Conservation (phyloP, 2,113 vertebrate genomes). For the Paralichthys olivaceus region DNA sequence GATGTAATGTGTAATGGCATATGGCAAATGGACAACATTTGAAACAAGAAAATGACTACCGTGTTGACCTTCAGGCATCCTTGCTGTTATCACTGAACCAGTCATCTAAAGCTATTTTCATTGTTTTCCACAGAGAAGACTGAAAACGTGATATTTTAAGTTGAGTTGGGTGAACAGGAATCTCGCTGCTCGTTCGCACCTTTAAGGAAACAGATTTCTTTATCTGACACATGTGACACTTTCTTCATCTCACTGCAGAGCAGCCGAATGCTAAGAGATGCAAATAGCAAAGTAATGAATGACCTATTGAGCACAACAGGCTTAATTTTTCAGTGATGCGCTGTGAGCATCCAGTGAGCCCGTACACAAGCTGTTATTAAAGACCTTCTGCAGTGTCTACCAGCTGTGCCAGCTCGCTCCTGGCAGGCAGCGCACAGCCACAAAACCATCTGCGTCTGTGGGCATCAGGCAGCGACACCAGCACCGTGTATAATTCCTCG, state of each 20-base stretch:
- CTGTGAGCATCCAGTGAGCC: slow-evolving; percentile 37
- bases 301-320: slow-evolving; percentile 44
- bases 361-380: slow-evolving; percentile 67
- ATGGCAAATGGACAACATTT: slow-evolving; percentile 44
- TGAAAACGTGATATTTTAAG: too few species aligned
- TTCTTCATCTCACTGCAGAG: not conserved
- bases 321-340: slow-evolving; percentile 37
- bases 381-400: slow-evolving; percentile 55
- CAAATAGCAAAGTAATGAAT: slow-evolving; percentile 51
- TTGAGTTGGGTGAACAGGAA: not conserved
- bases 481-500: slow-evolving; percentile 27
- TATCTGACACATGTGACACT: not conserved
- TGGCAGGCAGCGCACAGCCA: slow-evolving; percentile 57
- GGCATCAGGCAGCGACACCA: slow-evolving; percentile 48
- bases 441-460: slow-evolving; percentile 68
- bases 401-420: slow-evolving; percentile 68
- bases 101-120: not conserved
- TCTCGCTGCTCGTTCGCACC: not conserved
- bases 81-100: slow-evolving; percentile 12
- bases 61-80: slow-evolving; percentile 51
- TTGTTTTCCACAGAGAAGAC: slow-evolving; percentile 2
- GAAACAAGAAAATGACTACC: slow-evolving; percentile 18
- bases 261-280: slow-evolving; percentile 18
- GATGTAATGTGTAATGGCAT: slow-evolving; percentile 39
- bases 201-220: not conserved